Evolutionary conservation across 2,113 vertebrate species (phyloP).

Genomic region (Heterotilapia buettikoferi): DNA sequence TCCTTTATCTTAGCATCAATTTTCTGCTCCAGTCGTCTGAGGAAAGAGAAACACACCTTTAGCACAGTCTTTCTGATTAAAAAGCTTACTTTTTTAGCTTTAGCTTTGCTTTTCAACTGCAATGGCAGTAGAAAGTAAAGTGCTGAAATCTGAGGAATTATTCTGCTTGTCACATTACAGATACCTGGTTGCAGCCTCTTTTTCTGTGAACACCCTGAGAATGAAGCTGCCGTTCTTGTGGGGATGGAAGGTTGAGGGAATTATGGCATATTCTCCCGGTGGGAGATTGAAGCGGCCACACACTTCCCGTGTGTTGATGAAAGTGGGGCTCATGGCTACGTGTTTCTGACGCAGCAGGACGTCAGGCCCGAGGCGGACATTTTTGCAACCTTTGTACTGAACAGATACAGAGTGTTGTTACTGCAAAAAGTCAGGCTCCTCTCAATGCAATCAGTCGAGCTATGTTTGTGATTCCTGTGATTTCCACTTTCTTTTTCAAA

Average conservation of each 20-base stretch:
- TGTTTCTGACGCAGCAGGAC: conserved; percentile 70
- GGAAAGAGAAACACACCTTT: neutral
- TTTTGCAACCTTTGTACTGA: conserved; percentile 63
- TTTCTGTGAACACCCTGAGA: conserved; percentile 84
- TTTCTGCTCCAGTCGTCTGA: conserved; percentile 41
- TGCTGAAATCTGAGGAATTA: neutral
- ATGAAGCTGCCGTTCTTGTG: conserved; percentile 79
- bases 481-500: neutral
- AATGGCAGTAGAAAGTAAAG: neutral
- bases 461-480: fast-evolving
- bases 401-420: neutral
- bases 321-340: conserved; percentile 60
- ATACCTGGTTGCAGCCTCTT: conserved; percentile 65
- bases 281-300: conserved; percentile 74
- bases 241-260: conserved; percentile 83
- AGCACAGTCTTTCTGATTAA: neutral
- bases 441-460: neutral
- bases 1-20: conserved; percentile 41
- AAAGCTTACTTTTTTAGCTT: neutral
- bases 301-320: conserved; percentile 78
- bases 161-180: neutral
- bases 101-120: neutral
- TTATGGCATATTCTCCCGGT: conserved; percentile 77
- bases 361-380: conserved; percentile 65
- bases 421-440: neutral